Evolutionary conservation across 2,888 invertebrate species (phyloP), one percentile per base, ranked within the genome.

Genomic region (Cheilosia urbana): DNA sequence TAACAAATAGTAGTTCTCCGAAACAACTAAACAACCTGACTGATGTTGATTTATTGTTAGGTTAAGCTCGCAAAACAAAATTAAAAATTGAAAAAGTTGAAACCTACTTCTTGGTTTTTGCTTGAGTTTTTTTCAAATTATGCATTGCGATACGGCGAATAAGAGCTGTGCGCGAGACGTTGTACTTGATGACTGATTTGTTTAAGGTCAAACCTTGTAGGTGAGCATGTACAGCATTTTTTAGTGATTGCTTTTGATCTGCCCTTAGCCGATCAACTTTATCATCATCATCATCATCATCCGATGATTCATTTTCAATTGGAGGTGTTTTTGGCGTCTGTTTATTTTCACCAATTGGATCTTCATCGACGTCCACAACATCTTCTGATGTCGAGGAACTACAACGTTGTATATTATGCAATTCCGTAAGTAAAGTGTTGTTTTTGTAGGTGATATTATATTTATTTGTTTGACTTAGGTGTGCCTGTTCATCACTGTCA

Each of bases 81-180:
- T 30, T 30, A 13, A 37, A 37, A 11, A 37, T 37, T 37, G 7
- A 45, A 45, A 7, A 45, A 5, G 45, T 5, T 45, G 42, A 7
- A 45, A 19, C 13, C 0, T 51, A 51, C 51, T 24, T 19, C 6
- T 13, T 21, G 21, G 51, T 11, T 24, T 24, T 24, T 7, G 5
- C 5, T 51, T 24, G 51, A 3, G 1, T 19, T 9, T 6, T 17
- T 47, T 47, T 19, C 17, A 47, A 17, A 17, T 47, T 17, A 9
- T 60, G 17, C 7, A 90, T 90, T 24, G 90, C 90, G 0, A 92
- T 90, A 1, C 91, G 89, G n/a, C 92, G 90, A 92, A 91, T 91
- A 1, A 92, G 87, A 0, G 91, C 91, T 0, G 92, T 92, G 84
- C 92, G 92, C 0, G 92, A 91, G 19, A 92, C 89, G 49, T 90